phyloP scores from a whole-genome alignment of 2,888 invertebrate genomes.

The Dasysyrphus tricinctus region DNA sequence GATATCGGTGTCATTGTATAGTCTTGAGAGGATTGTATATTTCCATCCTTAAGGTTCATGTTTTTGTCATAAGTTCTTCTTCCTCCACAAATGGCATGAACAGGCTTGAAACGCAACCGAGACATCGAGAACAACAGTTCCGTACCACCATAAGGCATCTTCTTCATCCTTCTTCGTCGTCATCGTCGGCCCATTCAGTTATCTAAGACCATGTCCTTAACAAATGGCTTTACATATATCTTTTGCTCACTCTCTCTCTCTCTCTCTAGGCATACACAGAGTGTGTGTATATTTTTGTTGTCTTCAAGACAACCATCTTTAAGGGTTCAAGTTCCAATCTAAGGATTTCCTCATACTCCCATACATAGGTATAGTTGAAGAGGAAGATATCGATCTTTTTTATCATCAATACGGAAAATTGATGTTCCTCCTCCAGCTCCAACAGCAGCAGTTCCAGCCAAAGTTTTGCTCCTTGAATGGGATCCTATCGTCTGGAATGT shows the following conservation, averaged over 20 bases:
- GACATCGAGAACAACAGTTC: slow-evolving; percentile 25
- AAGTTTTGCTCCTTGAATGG: slow-evolving; percentile 34
- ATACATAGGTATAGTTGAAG: not conserved
- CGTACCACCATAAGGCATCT: slow-evolving; percentile 31
- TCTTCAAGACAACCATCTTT: slow-evolving; percentile 47
- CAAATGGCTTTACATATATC: slow-evolving; percentile 46
- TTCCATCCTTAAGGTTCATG: slow-evolving; percentile 65
- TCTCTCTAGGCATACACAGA: not conserved
- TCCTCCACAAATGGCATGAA: slow-evolving; percentile 43
- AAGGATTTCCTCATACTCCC: slow-evolving; percentile 1
- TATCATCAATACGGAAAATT: slow-evolving; percentile 71
- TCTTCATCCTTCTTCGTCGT: not conserved
- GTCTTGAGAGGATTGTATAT: slow-evolving; percentile 43
- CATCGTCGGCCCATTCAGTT: slow-evolving; percentile 31
- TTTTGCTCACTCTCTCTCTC: not conserved
- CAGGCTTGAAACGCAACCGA: slow-evolving; percentile 20
- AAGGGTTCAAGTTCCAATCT: slow-evolving; percentile 66
- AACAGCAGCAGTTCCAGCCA: not conserved
- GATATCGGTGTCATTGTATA: slow-evolving; percentile 1
- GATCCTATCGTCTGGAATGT: slow-evolving; percentile 40
- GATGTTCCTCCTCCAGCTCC: slow-evolving; percentile 51
- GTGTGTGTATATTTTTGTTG: slow-evolving; percentile 25
- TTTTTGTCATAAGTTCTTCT: slow-evolving; percentile 70
- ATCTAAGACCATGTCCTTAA: slow-evolving; percentile 59
- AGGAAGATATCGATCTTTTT: slow-evolving; percentile 68